Evolutionary conservation across 2,113 vertebrate species (phyloP).

Genomic region (Brachyistius frenatus): DNA sequence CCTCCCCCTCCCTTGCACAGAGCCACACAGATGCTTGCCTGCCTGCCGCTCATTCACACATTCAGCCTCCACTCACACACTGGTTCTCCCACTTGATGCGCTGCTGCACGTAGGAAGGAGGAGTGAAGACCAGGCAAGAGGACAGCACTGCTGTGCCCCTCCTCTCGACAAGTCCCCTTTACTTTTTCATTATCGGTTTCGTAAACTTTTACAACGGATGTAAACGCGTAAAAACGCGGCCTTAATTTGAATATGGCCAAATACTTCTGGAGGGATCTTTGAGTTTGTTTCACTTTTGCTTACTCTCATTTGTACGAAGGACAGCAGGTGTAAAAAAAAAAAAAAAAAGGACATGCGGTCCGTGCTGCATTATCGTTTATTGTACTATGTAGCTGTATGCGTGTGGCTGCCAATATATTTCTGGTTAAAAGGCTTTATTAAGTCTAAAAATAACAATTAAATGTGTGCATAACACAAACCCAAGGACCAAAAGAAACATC

Average conservation of each 20-base stretch:
- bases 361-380: no score
- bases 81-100: constrained; percentile 46
- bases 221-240: no score
- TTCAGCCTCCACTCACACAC: constrained; percentile 33
- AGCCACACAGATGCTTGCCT: constrained; percentile 62
- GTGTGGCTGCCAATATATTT: no score
- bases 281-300: background rate
- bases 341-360: no score
- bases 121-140: constrained; percentile 8
- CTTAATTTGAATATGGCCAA: no score
- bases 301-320: background rate
- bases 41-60: constrained; percentile 59
- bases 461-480: no score
- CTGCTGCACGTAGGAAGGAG: constrained; percentile 5
- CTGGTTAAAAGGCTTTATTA: no score
- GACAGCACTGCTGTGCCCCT: background rate
- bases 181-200: background rate
- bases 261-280: background rate
- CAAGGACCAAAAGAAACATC: no score
- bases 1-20: constrained; percentile 63
- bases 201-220: background rate
- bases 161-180: background rate
- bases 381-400: no score
- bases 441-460: no score
- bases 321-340: no score